These are phyloP conservation scores for Xenopus tropicalis DNA, from an alignment of 2,113 vertebrate species.

Conservation along the genomic window DNA sequence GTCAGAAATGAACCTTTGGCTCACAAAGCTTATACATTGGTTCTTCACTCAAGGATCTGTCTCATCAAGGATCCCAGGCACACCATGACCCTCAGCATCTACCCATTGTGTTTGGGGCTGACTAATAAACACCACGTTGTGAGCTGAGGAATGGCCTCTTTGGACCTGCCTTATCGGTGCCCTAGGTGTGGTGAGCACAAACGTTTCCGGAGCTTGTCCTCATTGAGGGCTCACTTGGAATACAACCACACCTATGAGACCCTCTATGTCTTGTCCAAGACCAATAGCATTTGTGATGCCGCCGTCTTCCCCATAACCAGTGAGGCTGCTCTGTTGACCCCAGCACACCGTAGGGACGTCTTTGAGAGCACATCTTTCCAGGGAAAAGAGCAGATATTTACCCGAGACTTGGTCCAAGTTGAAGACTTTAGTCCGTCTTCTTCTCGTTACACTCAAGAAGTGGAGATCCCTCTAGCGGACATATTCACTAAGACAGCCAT, in stretches of 20 bases:
- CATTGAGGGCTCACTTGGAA: conserved; percentile 91
- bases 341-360: conserved; percentile 71
- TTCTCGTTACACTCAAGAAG: conserved; percentile 86
- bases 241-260: conserved; percentile 99
- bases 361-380: conserved; percentile 86
- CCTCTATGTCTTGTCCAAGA: conserved; percentile 96
- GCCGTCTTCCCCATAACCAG: conserved; percentile 83
- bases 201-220: conserved; percentile 96
- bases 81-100: conserved; percentile 43
- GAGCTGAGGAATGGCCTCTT: conserved; percentile 87
- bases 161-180: conserved; percentile 96
- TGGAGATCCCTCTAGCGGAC: conserved; percentile 90
- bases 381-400: conserved; percentile 81
- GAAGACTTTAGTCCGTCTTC: conserved; percentile 68
- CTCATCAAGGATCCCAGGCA: accelerated
- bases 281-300: conserved; percentile 88
- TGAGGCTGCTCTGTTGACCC: conserved; percentile 78
- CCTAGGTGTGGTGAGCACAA: conserved; percentile 98
- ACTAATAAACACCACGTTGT: conserved; percentile 55
- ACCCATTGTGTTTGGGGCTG: conserved; percentile 41
- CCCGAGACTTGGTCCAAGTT: conserved; percentile 68
- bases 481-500: conserved; percentile 83
- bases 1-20: conserved; percentile 38
- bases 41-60: background rate
- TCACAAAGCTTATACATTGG: accelerated